Conservation (phyloP, 2,797 vertebrate species). For the Okamejei kenojei region DNA sequence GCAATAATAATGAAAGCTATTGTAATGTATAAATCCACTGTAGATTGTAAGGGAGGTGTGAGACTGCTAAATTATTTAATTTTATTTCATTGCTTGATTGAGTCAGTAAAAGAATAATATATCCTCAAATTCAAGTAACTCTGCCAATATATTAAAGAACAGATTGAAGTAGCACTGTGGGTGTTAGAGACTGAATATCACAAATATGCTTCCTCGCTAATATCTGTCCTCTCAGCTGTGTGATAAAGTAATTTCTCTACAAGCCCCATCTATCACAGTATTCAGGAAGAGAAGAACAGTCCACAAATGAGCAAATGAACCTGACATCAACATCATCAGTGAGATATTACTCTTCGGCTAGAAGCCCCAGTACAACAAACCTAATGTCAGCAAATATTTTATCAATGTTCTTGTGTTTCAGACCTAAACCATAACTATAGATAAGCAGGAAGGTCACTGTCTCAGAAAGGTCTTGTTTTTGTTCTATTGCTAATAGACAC, state of each 20-base stretch:
- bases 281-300: neutral
- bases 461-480: neutral
- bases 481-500: neutral
- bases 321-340: neutral
- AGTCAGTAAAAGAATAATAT: neutral
- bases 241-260: constrained; percentile 18
- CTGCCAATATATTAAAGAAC: neutral
- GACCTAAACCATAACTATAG: neutral
- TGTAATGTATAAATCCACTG: neutral
- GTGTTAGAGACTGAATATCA: neutral
- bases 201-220: neutral
- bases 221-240: neutral
- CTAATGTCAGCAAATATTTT: neutral
- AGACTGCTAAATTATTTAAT: neutral
- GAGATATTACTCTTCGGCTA: neutral
- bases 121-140: neutral
- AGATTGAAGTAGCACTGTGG: neutral
- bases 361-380: neutral
- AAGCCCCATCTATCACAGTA: constrained; percentile 20
- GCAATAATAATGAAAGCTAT: neutral
- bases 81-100: neutral
- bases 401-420: neutral
- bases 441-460: constrained; percentile 12
- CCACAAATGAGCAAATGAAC: neutral
- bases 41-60: neutral